Conservation (phyloP, 2,797 vertebrate genomes). For the Takifugu ocellatus region DNA sequence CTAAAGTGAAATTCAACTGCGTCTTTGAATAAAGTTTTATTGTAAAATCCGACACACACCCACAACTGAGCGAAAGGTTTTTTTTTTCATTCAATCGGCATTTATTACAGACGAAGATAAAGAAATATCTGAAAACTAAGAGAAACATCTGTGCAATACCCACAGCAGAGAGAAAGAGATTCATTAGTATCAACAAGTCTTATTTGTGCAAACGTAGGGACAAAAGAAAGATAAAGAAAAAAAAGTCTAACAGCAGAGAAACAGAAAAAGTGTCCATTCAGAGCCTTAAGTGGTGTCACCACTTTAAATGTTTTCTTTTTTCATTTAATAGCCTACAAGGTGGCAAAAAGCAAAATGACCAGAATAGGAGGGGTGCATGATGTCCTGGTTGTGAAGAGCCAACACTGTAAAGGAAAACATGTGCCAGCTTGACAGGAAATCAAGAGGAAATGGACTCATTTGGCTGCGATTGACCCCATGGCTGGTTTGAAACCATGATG, state of each 20-base stretch:
- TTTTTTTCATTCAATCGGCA: conserved; percentile 49
- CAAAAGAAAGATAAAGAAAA: conserved; percentile 19
- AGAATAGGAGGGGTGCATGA: background rate
- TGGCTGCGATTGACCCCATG: background rate
- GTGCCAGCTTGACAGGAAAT: background rate
- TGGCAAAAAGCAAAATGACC: background rate
- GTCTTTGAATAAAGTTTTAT: background rate
- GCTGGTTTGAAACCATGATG: too few relatives aligned
- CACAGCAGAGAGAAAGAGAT: conserved; percentile 41
- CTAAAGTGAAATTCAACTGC: too few relatives aligned
- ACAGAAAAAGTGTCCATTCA: conserved; percentile 9
- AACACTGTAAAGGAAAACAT: background rate
- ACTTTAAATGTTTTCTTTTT: background rate
- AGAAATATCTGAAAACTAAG: conserved; percentile 64
- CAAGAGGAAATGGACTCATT: background rate
- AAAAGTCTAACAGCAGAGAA: conserved; percentile 7
- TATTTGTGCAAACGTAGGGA: conserved; percentile 33
- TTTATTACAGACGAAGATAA: conserved; percentile 66
- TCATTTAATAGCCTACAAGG: conserved; percentile 1
- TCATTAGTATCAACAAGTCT: conserved; percentile 30
- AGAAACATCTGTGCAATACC: conserved; percentile 51
- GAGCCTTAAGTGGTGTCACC: background rate
- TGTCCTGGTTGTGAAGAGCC: background rate
- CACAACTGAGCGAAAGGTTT: background rate
- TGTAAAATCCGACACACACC: background rate